phyloP scores from a whole-genome alignment of 92 coral and sea anemone genomes.

The Siderastrea siderea region DNA sequence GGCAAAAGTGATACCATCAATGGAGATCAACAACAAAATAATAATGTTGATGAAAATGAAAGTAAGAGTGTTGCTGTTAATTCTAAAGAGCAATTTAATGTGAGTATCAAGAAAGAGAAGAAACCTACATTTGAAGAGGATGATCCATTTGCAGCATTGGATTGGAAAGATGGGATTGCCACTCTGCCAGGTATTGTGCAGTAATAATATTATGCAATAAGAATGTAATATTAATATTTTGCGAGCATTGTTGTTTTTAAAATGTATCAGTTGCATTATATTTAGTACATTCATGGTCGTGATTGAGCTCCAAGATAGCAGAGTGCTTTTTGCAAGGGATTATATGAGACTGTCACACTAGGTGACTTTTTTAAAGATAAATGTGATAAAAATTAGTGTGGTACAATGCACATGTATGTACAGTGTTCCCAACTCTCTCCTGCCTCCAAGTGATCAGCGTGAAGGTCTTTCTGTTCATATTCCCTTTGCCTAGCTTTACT shows the following conservation, averaged over 20 bases:
- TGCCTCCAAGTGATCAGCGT: too few species aligned
- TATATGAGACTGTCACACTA: too few species aligned
- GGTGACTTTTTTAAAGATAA: too few species aligned
- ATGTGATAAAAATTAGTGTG: too few species aligned
- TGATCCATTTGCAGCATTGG: conserved; percentile 80
- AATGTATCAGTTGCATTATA: neutral
- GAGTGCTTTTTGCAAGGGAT: too few species aligned
- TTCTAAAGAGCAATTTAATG: conserved; percentile 13
- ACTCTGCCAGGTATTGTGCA: conserved; percentile 79
- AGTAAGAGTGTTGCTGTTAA: conserved; percentile 1
- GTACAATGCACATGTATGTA: too few species aligned
- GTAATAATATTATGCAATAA: neutral
- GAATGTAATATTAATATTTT: neutral
- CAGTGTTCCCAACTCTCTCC: too few species aligned
- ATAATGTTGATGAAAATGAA: neutral
- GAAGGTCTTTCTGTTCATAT: too few species aligned
- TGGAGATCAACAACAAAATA: conserved; percentile 21
- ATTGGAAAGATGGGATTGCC: conserved; percentile 94
- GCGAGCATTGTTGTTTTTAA: neutral
- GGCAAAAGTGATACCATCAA: conserved; percentile 3
- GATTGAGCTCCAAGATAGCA: too few species aligned
- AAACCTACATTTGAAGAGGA: conserved; percentile 52
- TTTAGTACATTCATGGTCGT: too few species aligned
- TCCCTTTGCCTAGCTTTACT: too few species aligned
- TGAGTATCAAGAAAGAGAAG: conserved; percentile 45